phyloP scores from a whole-genome alignment of 2,888 invertebrate genomes.

The Ptychoptera contaminata region DNA sequence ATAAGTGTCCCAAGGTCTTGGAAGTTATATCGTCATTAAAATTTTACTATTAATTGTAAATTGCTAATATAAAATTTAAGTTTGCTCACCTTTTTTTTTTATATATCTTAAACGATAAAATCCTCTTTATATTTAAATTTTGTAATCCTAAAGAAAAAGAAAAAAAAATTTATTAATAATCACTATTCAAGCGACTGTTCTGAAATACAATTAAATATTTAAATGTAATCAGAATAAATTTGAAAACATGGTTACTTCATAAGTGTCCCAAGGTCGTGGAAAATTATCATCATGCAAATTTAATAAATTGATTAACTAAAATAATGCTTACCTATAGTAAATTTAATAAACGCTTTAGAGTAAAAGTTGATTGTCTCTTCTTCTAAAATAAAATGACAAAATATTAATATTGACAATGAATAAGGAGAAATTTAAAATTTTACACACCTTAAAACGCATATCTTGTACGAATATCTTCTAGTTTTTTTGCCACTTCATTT shows the following conservation, averaged over 20 bases:
- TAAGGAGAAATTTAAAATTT: neutral
- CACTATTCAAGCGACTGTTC: too few species aligned
- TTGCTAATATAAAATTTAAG: too few species aligned
- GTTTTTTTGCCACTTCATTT: constrained; percentile 93
- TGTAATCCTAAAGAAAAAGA: neutral
- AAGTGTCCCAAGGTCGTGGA: constrained; percentile 29
- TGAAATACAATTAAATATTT: neutral
- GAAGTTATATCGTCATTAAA: constrained; percentile 2
- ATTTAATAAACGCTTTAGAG: too few species aligned
- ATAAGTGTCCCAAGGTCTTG: constrained; percentile 7
- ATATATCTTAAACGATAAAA: too few species aligned
- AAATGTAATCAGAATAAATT: neutral
- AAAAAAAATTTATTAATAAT: too few species aligned
- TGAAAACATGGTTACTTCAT: constrained; percentile 23
- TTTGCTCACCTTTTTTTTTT: neutral
- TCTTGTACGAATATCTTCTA: constrained; percentile 96
- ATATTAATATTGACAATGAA: too few species aligned
- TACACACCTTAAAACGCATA: constrained; percentile 85
- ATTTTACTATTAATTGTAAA: too few species aligned
- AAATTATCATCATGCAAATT: constrained; percentile 13
- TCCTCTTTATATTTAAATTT: too few species aligned
- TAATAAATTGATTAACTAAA: neutral
- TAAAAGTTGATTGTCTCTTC: too few species aligned
- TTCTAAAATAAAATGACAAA: too few species aligned
- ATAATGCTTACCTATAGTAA: neutral